phyloP scores from a whole-genome alignment of 2,888 invertebrate genomes.

The Dryobota labecula region DNA sequence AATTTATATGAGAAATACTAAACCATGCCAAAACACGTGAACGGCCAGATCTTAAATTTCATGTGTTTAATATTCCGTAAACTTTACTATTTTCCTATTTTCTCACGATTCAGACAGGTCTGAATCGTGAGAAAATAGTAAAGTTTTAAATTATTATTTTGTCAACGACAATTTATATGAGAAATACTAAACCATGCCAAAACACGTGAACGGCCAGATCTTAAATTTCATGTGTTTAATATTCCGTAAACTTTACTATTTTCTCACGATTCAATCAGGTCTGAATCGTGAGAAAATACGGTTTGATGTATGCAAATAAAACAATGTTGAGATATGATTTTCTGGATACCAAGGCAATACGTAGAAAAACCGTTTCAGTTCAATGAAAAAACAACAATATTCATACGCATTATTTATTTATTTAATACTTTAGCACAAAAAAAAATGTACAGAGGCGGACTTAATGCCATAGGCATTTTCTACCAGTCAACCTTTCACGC shows the following conservation, averaged over 20 bases:
- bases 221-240: constrained; percentile 11
- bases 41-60: constrained; percentile 1
- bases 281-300: not conserved
- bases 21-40: constrained; percentile 10
- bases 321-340: not conserved
- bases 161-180: not conserved
- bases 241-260: not conserved
- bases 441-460: too few species aligned
- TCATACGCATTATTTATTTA: too few species aligned
- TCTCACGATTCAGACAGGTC: too few species aligned
- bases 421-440: too few species aligned
- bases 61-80: not conserved
- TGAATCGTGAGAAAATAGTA: not conserved
- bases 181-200: constrained; percentile 5
- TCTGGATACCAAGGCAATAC: not conserved
- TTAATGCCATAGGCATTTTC: too few species aligned
- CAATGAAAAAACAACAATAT: constrained; percentile 14
- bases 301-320: not conserved
- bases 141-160: not conserved
- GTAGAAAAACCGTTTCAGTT: not conserved
- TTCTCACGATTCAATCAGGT: too few species aligned
- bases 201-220: not conserved
- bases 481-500: too few species aligned
- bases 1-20: not conserved
- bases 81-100: too few species aligned